Percentiles rank a stretch among this genome's conserved stretches.
Conservation (phyloP, 1,140 invertebrate species). For the Orussus abietinus region DNA sequence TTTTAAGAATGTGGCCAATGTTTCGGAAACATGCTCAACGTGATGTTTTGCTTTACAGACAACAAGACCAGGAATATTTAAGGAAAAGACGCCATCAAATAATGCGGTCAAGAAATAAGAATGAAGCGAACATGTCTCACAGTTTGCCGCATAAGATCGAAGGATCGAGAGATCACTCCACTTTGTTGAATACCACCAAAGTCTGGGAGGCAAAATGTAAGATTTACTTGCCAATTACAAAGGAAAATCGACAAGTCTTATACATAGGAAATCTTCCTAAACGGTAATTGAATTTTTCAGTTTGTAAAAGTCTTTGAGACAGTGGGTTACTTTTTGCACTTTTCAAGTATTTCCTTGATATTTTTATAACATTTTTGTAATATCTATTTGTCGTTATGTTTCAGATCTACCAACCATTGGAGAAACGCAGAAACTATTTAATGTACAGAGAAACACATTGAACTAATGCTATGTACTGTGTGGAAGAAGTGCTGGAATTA, state of each 20-base stretch:
- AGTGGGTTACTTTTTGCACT: too few relatives aligned
- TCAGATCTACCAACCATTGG: constrained; percentile 23
- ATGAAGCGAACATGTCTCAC: constrained; percentile 3
- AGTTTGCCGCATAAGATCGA: constrained; percentile 5
- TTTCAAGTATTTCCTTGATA: too few relatives aligned
- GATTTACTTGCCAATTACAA: constrained; percentile 2
- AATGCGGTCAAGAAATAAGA: constrained; percentile 14
- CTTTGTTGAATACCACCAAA: constrained; percentile 38
- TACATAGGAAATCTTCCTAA: constrained; percentile 47
- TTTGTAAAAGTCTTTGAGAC: too few relatives aligned
- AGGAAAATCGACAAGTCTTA: constrained; percentile 12
- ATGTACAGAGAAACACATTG: too few relatives aligned
- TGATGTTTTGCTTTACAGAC: constrained; percentile 21
- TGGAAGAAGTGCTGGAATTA: too few relatives aligned
- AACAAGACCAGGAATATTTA: constrained; percentile 37
- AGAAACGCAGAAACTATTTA: constrained; percentile 29
- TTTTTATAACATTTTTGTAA: too few relatives aligned
- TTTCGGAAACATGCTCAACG: not conserved
- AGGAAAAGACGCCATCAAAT: constrained; percentile 26
- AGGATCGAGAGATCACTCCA: constrained; percentile 7
- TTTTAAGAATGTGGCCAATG: not conserved
- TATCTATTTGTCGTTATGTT: constrained; percentile 7
- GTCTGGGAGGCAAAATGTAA: constrained; percentile 42
- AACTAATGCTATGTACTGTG: too few relatives aligned
- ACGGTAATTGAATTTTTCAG: constrained; percentile 31